Evolutionary conservation across 2,113 vertebrate species (phyloP), one percentile per base, ranked within the genome.

Genomic region (Amblyornis subalaris): DNA sequence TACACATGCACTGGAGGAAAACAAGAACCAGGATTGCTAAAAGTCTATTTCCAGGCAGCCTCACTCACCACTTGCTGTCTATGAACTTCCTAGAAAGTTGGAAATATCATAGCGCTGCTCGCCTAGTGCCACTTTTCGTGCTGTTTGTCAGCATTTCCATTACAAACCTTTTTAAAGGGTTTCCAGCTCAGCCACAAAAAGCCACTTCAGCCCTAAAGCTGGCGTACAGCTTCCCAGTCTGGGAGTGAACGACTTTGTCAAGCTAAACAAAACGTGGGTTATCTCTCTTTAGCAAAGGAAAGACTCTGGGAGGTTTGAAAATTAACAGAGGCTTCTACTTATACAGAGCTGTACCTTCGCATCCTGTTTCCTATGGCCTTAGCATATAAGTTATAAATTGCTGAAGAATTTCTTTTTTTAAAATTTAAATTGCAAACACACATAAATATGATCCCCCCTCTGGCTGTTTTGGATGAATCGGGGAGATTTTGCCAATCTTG

Each of bases 141-240:
- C 65, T 29, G 25, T 95, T 93, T 97, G 96, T 97, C 97, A 97
- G 90, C 89, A 71, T 96, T 97, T 96, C 94, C 96, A 97, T 96
- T 95, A 96, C 90, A 90, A 95, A 93, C 69, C 64, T 88, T 94
- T 96, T 94, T 79, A 88, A 96, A 94, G 89, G 80, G 76, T 97
- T 97, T 96, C 92, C 90, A 97, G 89, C 42, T 64, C 88, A 77
- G 94, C 93, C 96, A 95, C 96, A 96, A 96, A 97, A 94, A 95
- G 66, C 83, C 92, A 78, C 89, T 96, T 96, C 93, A 94, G 93
- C 94, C 94, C 78, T 9, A 95, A 95, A 96, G 93, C 92, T 97
- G 96, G 96, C 50, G 0, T 11, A 47, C 71, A 74, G 73, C 28
- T 89, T 83, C 95, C 91, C 78, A 96, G 80, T 10, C 78, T 86